phyloP scores from a whole-genome alignment of 1,140 invertebrate species.

The Pygmarrhopalites habei region DNA sequence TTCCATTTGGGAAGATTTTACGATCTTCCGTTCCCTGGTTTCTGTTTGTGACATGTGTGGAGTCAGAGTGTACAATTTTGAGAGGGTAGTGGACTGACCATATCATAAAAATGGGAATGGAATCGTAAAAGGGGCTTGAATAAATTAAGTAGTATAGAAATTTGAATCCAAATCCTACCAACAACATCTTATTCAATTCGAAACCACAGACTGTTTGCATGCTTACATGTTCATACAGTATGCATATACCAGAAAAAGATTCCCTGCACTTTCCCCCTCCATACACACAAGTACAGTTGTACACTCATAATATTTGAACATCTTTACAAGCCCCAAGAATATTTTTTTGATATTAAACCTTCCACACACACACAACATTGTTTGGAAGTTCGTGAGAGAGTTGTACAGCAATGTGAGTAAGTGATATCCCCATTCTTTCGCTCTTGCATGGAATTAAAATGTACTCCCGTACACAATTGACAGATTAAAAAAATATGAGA shows the following conservation, averaged over 20 bases:
- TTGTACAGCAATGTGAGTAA: too few relatives aligned
- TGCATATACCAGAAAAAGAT: not conserved
- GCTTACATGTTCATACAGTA: not conserved
- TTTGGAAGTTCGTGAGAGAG: too few relatives aligned
- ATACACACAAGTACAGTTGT: too few relatives aligned
- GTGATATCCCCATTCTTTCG: too few relatives aligned
- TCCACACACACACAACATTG: too few relatives aligned
- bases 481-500: not conserved
- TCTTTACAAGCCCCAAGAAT: too few relatives aligned
- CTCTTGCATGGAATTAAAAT: too few relatives aligned
- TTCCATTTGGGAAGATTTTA: slow-evolving; percentile 16
- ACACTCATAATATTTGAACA: too few relatives aligned
- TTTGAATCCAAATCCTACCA: not conserved
- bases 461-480: too few relatives aligned
- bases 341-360: too few relatives aligned
- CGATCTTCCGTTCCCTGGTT: slow-evolving; percentile 24
- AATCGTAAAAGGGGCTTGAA: slow-evolving; percentile 27
- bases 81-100: not conserved
- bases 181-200: slow-evolving; percentile 16
- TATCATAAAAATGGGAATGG: slow-evolving; percentile 23
- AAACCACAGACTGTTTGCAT: not conserved
- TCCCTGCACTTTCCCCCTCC: too few relatives aligned
- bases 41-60: slow-evolving; percentile 30
- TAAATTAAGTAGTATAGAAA: slow-evolving; percentile 25
- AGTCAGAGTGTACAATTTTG: not conserved